phyloP scores from a whole-genome alignment of 2,797 vertebrate species.

The Coccyzus lansbergi region DNA sequence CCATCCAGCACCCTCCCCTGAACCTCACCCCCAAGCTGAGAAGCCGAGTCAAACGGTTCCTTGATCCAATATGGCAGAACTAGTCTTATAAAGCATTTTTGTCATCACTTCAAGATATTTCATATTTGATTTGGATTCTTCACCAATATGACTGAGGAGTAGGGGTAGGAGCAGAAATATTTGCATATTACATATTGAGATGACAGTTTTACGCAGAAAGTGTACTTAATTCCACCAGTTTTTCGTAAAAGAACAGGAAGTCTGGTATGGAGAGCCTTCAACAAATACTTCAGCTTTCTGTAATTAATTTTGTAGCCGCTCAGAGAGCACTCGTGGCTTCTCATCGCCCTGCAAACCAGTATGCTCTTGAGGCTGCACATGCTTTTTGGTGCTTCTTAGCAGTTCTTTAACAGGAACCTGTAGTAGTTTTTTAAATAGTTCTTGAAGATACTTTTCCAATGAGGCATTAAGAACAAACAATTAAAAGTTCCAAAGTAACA shows the following conservation, averaged over 20 bases:
- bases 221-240: not conserved
- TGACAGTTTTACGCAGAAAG: not conserved
- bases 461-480: not conserved
- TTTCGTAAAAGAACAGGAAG: not conserved
- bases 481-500: conserved; percentile 21
- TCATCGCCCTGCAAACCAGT: not conserved
- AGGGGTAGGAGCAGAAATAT: not conserved
- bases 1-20: not conserved
- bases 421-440: not conserved
- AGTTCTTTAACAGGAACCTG: no score
- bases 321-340: not conserved
- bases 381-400: not conserved
- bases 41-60: not conserved
- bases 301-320: conserved; percentile 15
- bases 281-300: conserved; percentile 24
- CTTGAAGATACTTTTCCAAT: not conserved
- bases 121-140: not conserved
- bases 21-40: not conserved
- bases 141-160: not conserved
- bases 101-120: not conserved
- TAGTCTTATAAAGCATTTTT: not conserved
- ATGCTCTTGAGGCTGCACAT: not conserved
- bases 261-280: not conserved
- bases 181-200: not conserved
- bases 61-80: not conserved